phyloP scores from a whole-genome alignment of 2,113 vertebrate genomes.

The Vulpes lagopus region DNA sequence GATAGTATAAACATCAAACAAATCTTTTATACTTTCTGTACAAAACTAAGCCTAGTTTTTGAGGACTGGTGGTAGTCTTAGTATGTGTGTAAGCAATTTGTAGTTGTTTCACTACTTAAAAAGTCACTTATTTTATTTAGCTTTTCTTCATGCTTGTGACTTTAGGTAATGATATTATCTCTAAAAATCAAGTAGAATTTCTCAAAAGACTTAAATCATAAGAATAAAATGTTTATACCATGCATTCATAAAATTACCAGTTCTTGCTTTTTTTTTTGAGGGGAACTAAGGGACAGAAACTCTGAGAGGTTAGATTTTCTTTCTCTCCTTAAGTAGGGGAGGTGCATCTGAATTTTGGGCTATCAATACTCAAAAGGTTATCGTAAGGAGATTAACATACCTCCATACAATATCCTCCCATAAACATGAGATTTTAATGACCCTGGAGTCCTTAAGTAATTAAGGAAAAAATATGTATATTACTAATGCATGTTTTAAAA shows the following conservation, averaged over 20 bases:
- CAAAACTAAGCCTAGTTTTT: slow-evolving; percentile 16
- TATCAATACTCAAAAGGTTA: background rate
- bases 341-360: background rate
- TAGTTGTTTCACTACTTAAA: background rate
- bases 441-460: background rate
- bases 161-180: background rate
- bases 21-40: background rate
- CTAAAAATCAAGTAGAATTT: slow-evolving; percentile 28
- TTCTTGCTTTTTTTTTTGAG: background rate
- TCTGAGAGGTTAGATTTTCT: background rate
- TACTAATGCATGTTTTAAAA: slow-evolving; percentile 8
- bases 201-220: background rate
- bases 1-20: background rate
- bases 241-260: background rate
- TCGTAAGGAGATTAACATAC: background rate
- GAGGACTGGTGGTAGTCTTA: background rate
- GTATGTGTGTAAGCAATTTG: background rate
- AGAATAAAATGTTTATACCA: background rate
- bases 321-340: background rate
- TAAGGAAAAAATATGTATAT: background rate
- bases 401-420: background rate
- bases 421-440: background rate
- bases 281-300: background rate
- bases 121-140: slow-evolving; percentile 44
- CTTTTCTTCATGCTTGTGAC: background rate